phyloP scores from a whole-genome alignment of 92 coral and sea anemone genomes.

The Bergia puertoricense region DNA sequence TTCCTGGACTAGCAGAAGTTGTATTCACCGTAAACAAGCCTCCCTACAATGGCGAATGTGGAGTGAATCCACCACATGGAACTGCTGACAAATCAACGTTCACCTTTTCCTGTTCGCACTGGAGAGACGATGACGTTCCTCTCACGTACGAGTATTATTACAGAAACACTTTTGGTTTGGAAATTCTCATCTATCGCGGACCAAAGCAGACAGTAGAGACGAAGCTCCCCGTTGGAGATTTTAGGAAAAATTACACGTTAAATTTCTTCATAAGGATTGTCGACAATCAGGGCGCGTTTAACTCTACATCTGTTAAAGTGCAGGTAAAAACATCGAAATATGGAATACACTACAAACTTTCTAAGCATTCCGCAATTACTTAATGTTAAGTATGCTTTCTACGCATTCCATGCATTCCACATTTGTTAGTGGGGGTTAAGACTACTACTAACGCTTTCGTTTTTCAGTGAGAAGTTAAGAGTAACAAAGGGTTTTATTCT shows the following conservation, averaged over 20 bases:
- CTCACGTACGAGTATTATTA: constrained; percentile 20
- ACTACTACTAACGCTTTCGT: too few relatives aligned
- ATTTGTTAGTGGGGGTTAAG: too few relatives aligned
- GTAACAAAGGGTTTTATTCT: too few relatives aligned
- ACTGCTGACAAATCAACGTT: constrained; percentile 10
- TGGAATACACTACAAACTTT: too few relatives aligned
- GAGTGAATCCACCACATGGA: constrained; percentile 16
- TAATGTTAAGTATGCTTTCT: not conserved
- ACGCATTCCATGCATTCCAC: too few relatives aligned
- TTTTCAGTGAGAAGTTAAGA: too few relatives aligned
- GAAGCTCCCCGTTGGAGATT: constrained; percentile 17
- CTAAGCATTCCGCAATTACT: not conserved
- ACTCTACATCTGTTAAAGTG: not conserved
- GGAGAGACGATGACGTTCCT: constrained; percentile 24
- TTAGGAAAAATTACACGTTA: constrained; percentile 3
- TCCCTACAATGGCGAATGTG: constrained; percentile 18
- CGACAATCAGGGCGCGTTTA: constrained; percentile 16
- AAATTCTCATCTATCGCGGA: constrained; percentile 20
- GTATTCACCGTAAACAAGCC: constrained; percentile 15
- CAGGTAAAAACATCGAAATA: constrained; percentile 2
- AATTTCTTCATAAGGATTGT: constrained; percentile 5
- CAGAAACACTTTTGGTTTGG: constrained; percentile 14
- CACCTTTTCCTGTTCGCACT: constrained; percentile 14
- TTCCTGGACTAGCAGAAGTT: constrained; percentile 16
- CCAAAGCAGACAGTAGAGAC: constrained; percentile 13